phyloP scores from a whole-genome alignment of 2,113 vertebrate species.

The Cynocephalus volans region DNA sequence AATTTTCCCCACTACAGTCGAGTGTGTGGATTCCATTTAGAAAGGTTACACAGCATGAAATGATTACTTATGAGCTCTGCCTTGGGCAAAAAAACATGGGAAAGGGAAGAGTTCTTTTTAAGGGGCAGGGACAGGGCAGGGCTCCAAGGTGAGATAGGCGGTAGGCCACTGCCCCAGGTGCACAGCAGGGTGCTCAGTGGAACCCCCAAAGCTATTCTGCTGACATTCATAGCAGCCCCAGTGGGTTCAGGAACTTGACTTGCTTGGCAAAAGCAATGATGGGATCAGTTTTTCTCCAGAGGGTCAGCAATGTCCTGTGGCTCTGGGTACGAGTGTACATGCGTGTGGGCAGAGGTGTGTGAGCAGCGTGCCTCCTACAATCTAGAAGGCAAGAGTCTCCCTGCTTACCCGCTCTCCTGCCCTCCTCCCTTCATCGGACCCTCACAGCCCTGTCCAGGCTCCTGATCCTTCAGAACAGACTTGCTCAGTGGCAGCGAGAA shows the following conservation, averaged over 20 bases:
- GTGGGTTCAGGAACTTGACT: slow-evolving; percentile 55
- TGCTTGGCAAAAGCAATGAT: background rate
- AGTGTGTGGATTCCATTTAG: slow-evolving; percentile 89
- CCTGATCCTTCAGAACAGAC: background rate
- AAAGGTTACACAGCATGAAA: slow-evolving; percentile 87
- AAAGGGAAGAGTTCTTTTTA: slow-evolving; percentile 62
- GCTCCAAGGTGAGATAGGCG: slow-evolving; percentile 76
- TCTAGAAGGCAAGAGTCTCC: background rate
- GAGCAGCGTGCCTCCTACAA: accelerated
- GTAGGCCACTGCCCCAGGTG: slow-evolving; percentile 27
- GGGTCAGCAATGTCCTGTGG: background rate
- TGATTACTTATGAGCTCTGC: slow-evolving; percentile 89
- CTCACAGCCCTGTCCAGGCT: background rate
- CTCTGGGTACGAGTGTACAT: background rate
- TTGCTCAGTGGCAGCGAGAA: background rate
- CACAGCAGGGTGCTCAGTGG: background rate
- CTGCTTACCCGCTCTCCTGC: background rate
- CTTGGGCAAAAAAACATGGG: slow-evolving; percentile 77
- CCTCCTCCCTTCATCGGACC: background rate
- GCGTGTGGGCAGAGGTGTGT: background rate
- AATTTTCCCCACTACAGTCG: slow-evolving; percentile 86
- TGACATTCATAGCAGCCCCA: background rate
- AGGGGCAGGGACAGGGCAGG: background rate
- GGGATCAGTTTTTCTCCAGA: slow-evolving; percentile 56
- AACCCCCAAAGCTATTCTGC: slow-evolving; percentile 61